phyloP scores from a whole-genome alignment of 2,888 invertebrate species.

The Octonoba sinensis region DNA sequence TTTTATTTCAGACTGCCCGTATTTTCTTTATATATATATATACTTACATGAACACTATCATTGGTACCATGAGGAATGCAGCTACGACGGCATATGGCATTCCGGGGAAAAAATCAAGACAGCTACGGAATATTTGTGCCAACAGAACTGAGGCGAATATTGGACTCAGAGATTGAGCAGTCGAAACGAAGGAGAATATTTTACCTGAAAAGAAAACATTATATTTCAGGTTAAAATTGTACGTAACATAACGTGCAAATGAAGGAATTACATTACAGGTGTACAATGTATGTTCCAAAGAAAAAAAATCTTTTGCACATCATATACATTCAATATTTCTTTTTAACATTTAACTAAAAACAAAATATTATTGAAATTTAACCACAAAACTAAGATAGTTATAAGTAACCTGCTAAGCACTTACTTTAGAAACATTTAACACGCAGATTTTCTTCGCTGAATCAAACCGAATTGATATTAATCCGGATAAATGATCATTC shows the following conservation, averaged over 20 bases:
- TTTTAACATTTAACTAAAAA: background rate
- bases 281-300: background rate
- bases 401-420: no score
- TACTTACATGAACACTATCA: conserved; percentile 56
- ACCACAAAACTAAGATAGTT: no score
- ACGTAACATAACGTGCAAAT: background rate
- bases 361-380: no score
- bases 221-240: background rate
- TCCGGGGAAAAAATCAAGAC: conserved; percentile 40
- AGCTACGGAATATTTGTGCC: conserved; percentile 38
- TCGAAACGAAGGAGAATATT: conserved; percentile 54
- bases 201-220: conserved; percentile 34
- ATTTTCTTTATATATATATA: no score
- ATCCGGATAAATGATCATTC: no score
- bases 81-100: conserved; percentile 36
- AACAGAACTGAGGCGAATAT: conserved; percentile 37
- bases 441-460: no score
- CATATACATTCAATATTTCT: background rate
- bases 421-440: no score
- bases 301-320: background rate
- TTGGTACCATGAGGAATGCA: conserved; percentile 28
- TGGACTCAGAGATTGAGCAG: conserved; percentile 49
- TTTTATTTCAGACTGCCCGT: no score
- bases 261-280: background rate
- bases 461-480: no score